These are phyloP conservation scores for Subacronicta megacephala DNA, from an alignment of 2,888 invertebrate genomes.

Conservation along the genomic window DNA sequence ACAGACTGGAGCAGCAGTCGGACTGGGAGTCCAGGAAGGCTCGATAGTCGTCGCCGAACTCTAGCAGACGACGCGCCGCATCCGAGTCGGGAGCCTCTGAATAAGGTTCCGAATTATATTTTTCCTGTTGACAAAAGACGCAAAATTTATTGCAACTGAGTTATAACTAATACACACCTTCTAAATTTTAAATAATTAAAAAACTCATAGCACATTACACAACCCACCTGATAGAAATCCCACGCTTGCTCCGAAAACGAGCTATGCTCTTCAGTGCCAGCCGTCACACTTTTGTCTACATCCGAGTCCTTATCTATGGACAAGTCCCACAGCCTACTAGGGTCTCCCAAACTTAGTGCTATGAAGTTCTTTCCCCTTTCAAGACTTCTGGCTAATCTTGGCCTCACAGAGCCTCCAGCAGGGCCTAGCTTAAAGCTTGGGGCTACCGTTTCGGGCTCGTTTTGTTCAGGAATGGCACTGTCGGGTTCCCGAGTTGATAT, in stretches of 20 bases:
- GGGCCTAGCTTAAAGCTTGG: slow-evolving; percentile 92
- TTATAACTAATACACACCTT: too few relatives aligned
- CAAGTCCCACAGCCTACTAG: slow-evolving; percentile 82
- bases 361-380: slow-evolving; percentile 81
- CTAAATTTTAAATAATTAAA: background rate
- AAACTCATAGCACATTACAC: background rate
- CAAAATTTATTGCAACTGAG: too few relatives aligned
- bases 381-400: slow-evolving; percentile 77
- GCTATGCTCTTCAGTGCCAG: slow-evolving; percentile 93
- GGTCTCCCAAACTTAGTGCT: slow-evolving; percentile 81
- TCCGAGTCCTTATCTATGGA: slow-evolving; percentile 86
- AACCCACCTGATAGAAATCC: slow-evolving; percentile 96
- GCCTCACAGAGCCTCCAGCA: slow-evolving; percentile 82
- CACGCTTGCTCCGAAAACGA: slow-evolving; percentile 97
- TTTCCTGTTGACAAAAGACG: slow-evolving; percentile 91
- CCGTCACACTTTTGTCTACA: slow-evolving; percentile 90
- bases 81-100: slow-evolving; percentile 96
- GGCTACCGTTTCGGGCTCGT: slow-evolving; percentile 80
- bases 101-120: slow-evolving; percentile 97
- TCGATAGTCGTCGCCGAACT: slow-evolving; percentile 97
- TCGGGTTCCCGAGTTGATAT: slow-evolving; percentile 77
- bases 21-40: slow-evolving; percentile 97
- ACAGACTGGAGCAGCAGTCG: slow-evolving; percentile 95
- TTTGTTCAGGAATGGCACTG: slow-evolving; percentile 81
- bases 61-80: slow-evolving; percentile 94